Evolutionary conservation across 2,113 vertebrate genomes (phyloP).

Genomic region (Apodemus sylvaticus): DNA sequence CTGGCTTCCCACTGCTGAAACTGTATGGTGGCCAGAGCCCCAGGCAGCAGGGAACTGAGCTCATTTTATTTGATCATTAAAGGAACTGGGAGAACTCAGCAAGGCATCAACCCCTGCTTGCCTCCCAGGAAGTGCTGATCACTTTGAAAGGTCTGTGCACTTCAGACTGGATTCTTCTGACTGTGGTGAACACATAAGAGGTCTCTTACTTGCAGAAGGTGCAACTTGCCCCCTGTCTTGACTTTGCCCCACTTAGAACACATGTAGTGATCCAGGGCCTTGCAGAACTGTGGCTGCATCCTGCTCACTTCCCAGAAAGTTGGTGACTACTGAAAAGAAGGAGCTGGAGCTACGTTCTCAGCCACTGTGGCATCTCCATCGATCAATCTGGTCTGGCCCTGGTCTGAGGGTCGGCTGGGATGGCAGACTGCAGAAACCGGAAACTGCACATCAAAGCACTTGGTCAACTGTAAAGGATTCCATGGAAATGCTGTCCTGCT

Average conservation of each 20-base stretch:
- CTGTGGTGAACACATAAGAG: neutral
- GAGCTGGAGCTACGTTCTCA: neutral
- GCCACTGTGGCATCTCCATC: neutral
- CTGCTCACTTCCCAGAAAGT: neutral
- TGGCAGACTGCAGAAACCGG: neutral
- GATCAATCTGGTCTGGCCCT: neutral
- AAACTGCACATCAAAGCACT: neutral
- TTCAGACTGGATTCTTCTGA: neutral
- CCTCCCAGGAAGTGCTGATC: neutral
- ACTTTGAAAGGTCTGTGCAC: neutral
- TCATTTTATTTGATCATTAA: conserved; percentile 21
- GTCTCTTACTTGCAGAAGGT: neutral
- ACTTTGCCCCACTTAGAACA: accelerated
- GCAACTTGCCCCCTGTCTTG: too few species aligned
- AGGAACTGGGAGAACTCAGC: neutral
- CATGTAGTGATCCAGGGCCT: accelerated
- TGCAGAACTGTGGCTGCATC: accelerated
- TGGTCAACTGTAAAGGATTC: neutral
- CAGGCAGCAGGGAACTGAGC: neutral
- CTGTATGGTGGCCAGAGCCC: neutral
- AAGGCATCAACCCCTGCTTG: neutral
- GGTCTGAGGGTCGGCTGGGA: neutral
- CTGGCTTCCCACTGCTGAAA: accelerated
- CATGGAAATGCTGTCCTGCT: neutral
- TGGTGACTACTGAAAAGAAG: neutral